Conservation (phyloP, 2,888 invertebrate genomes). For the Drosophila seclusa region DNA sequence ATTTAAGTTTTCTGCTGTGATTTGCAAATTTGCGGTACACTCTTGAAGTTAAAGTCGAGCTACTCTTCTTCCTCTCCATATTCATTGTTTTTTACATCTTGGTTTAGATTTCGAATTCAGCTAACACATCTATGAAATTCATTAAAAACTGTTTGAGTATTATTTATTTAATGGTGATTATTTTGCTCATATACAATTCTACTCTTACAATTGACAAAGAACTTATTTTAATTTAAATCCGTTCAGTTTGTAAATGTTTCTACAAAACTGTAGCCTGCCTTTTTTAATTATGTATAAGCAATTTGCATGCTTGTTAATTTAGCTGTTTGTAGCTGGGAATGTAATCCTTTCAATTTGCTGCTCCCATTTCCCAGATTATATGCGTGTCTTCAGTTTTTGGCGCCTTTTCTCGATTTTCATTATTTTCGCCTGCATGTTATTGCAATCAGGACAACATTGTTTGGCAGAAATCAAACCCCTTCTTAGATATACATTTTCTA, state of each 20-base stretch:
- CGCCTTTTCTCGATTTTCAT: constrained; percentile 57
- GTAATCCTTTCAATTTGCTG: constrained; percentile 9
- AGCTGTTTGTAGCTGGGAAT: constrained; percentile 13
- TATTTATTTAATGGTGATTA: not conserved
- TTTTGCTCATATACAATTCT: not conserved
- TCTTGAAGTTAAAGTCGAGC: too few species aligned
- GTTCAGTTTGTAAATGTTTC: not conserved
- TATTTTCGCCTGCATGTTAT: constrained; percentile 71
- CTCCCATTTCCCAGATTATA: constrained; percentile 11
- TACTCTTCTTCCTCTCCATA: not conserved
- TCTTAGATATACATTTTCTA: constrained; percentile 25
- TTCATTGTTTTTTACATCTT: not conserved
- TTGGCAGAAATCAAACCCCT: constrained; percentile 66
- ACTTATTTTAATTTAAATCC: not conserved
- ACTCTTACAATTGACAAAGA: not conserved
- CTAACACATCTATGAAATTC: not conserved
- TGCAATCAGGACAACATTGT: constrained; percentile 75
- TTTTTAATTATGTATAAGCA: not conserved
- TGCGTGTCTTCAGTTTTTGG: constrained; percentile 49
- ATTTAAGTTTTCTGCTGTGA: not conserved
- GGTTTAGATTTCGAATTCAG: not conserved
- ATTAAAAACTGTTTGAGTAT: not conserved
- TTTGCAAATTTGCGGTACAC: not conserved
- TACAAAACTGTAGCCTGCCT: not conserved
- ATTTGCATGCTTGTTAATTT: constrained; percentile 53